phyloP scores from a whole-genome alignment of 2,888 invertebrate genomes.

The Cantharis lateralis region DNA sequence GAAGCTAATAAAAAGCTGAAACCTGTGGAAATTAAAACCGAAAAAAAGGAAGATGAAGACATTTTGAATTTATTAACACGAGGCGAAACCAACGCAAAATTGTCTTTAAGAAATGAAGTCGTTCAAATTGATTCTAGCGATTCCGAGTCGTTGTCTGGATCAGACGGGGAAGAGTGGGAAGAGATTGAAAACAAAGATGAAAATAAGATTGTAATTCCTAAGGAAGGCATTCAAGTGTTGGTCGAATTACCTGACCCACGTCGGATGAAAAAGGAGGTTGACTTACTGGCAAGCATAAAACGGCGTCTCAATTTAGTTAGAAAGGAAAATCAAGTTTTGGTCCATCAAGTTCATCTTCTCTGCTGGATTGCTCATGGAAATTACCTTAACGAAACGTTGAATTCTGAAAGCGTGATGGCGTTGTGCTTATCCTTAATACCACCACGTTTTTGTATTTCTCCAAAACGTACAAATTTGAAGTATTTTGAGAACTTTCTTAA shows the following conservation, averaged over 20 bases:
- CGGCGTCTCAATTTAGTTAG: conserved; percentile 77
- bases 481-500: conserved; percentile 77
- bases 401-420: conserved; percentile 69
- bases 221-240: conserved; percentile 76
- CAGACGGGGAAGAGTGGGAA: conserved; percentile 74
- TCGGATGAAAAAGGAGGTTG: conserved; percentile 63
- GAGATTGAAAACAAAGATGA: conserved; percentile 68
- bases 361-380: conserved; percentile 83
- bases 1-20: conserved; percentile 43
- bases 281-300: conserved; percentile 76
- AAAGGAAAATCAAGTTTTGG: conserved; percentile 76
- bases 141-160: conserved; percentile 59
- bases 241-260: conserved; percentile 67
- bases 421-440: conserved; percentile 75
- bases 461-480: conserved; percentile 70
- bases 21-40: conserved; percentile 20
- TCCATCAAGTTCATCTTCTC: conserved; percentile 86
- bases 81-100: conserved; percentile 61
- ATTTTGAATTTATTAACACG: conserved; percentile 68
- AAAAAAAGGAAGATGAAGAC: conserved; percentile 50
- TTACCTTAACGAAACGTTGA: conserved; percentile 70
- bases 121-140: conserved; percentile 44
- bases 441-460: conserved; percentile 74
- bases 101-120: conserved; percentile 4
- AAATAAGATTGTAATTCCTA: conserved; percentile 59